Evolutionary conservation across 2,888 invertebrate genomes (phyloP), one percentile per base, ranked within the genome.

Genomic region (Hydrotaea diabolus): DNA sequence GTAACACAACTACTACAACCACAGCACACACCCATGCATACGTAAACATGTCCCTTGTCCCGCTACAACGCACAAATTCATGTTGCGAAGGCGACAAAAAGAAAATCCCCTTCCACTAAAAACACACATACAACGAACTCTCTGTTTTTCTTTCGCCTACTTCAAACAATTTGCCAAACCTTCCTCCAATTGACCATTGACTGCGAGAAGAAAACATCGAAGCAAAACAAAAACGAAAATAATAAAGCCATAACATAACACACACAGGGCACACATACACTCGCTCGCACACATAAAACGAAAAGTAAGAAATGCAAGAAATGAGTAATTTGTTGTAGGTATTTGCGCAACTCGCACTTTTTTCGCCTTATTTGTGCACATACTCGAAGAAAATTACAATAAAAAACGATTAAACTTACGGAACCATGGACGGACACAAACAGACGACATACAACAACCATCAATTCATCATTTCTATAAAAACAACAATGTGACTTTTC

Each of bases 291-390:
- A 15, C 21, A 46, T 69, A 69, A 46, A 69, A 23, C 46, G 17
- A 23, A 46, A 77, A 57, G 62, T 23, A 53, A 83, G 78, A 84
- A 81, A 80, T 83, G 84, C 83, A 86, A 86, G 86, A 85, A 87
- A 85, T 88, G 87, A 88, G 86, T 87, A 87, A 88, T 87, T 87
- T 86, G 31, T 86, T 82, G 73, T 81, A 64, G 77, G 77, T 85
- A 86, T 88, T 85, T 87, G 87, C 87, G 86, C 87, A 88, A 88
- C 85, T 85, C 87, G 87, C 86, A 88, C 86, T 87, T 87, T 39
- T 87, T 87, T 78, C n/a, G 78, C 87, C 83, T 86, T 88, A 87
- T 88, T 87, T 87, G 86, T 87, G 84, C 86, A 87, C 82, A 85
- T 83, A 82, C 62, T 82, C 43, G 23, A 77, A 79, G 84, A 85